Percentiles rank a stretch among this genome's conserved stretches.
Conservation (phyloP, 2,113 vertebrate genomes). For the Alaudala cheleensis region DNA sequence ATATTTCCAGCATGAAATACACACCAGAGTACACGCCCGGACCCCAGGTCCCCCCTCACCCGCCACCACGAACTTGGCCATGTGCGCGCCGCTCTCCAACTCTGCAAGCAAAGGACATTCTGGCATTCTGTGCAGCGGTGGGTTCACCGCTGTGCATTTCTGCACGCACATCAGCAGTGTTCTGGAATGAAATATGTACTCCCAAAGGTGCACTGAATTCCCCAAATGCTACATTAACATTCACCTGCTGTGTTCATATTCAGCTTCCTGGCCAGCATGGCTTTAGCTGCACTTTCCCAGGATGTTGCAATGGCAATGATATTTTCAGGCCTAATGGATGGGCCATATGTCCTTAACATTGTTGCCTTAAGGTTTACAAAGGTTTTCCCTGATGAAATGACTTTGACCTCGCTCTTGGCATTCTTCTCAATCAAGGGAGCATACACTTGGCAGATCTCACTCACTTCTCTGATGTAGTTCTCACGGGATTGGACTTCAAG, state of each 20-base stretch:
- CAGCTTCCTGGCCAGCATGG: conserved; percentile 80
- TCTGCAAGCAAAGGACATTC: background rate
- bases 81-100: conserved; percentile 16
- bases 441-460: conserved; percentile 73
- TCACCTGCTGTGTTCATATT: conserved; percentile 76
- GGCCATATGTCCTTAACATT: conserved; percentile 72
- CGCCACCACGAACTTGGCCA: conserved; percentile 71
- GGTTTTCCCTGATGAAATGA: conserved; percentile 82
- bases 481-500: conserved; percentile 14
- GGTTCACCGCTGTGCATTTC: background rate
- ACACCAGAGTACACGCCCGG: background rate
- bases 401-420: conserved; percentile 74
- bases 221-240: background rate
- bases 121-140: background rate
- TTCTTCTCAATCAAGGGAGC: conserved; percentile 81
- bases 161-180: background rate
- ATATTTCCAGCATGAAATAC: background rate
- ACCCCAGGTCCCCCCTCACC: conserved; percentile 31
- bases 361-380: conserved; percentile 82
- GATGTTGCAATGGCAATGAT: conserved; percentile 78
- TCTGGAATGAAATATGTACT: background rate
- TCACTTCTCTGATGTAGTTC: conserved; percentile 52
- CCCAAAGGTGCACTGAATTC: background rate
- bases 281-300: conserved; percentile 82
- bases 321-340: conserved; percentile 70